Percentiles rank a stretch among this genome's conserved stretches.
These are phyloP conservation scores for Scopus umbretta DNA, from an alignment of 2,113 vertebrate species.

Conservation along the genomic window DNA sequence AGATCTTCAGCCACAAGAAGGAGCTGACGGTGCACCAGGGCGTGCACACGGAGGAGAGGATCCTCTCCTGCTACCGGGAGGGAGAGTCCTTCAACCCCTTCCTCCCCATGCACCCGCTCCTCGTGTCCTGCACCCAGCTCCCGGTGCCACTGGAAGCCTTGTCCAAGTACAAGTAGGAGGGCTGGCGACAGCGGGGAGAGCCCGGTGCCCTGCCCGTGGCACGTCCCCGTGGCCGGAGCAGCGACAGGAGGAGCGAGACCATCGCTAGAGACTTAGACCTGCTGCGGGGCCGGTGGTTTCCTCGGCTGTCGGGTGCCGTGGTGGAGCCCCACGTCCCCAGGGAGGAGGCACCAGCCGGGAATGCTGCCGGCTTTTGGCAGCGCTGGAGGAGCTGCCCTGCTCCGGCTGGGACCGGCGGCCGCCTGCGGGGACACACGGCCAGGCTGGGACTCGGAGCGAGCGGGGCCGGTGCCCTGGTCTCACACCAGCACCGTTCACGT, in stretches of 20 bases:
- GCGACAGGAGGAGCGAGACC: no score
- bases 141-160: not conserved
- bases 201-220: no score
- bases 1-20: slow-evolving; percentile 63
- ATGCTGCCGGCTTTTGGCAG: no score
- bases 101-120: not conserved
- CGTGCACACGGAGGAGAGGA: not conserved
- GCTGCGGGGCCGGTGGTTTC: not conserved
- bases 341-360: not conserved
- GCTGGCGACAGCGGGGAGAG: not conserved
- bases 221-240: rapidly evolving
- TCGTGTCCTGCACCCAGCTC: not conserved
- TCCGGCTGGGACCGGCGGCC: no score
- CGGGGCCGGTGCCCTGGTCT: not conserved
- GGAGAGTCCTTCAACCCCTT: not conserved
- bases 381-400: not conserved
- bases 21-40: slow-evolving; percentile 65
- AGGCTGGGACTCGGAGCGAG: no score
- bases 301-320: rapidly evolving
- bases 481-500: not conserved
- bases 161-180: not conserved
- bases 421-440: not conserved
- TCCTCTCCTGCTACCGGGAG: not conserved
- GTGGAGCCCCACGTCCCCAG: no score
- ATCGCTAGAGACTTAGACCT: not conserved